These are phyloP conservation scores for Lucinisca nassula DNA, from an alignment of 2,888 invertebrate species.

Conservation along the genomic window DNA sequence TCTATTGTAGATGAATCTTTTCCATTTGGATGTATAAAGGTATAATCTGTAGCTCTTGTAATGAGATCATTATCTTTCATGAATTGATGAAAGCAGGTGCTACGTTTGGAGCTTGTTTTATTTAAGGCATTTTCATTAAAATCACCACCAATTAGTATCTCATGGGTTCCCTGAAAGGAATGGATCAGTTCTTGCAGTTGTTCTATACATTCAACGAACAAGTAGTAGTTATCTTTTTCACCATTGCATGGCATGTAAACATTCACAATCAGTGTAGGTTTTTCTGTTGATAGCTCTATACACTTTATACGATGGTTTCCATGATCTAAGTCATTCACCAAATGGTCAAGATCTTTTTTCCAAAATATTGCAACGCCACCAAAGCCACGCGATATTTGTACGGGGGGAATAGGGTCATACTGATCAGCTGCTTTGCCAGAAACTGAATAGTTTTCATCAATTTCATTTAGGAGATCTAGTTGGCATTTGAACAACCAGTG, in stretches of 20 bases:
- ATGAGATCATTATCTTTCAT: not conserved
- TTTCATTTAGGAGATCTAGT: conserved; percentile 7
- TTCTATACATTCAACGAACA: conserved; percentile 21
- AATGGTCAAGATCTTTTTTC: conserved; percentile 34
- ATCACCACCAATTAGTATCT: too few species aligned
- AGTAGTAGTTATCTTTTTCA: not conserved
- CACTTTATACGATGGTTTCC: conserved; percentile 28
- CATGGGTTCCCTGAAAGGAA: conserved; percentile 11
- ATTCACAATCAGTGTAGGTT: conserved; percentile 8
- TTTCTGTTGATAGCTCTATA: conserved; percentile 10
- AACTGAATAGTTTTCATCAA: not conserved
- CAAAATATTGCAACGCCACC: conserved; percentile 37
- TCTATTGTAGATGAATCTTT: conserved; percentile 35
- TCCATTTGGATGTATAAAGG: conserved; percentile 30
- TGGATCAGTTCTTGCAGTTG: conserved; percentile 14
- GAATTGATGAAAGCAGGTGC: conserved; percentile 18
- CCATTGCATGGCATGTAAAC: conserved; percentile 34
- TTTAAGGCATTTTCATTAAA: too few species aligned
- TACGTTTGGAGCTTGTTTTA: too few species aligned
- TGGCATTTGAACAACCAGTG: conserved; percentile 28
- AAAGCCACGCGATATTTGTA: conserved; percentile 22
- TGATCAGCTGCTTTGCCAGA: conserved; percentile 19
- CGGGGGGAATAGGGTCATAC: conserved; percentile 19
- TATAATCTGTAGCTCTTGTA: not conserved
- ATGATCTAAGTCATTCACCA: not conserved